A percentile compares a stretch with the other conserved stretches of the same genome.
These are phyloP conservation scores for Drosophila pallidifrons DNA, from an alignment of 1,140 invertebrate genomes.

Conservation along the genomic window DNA sequence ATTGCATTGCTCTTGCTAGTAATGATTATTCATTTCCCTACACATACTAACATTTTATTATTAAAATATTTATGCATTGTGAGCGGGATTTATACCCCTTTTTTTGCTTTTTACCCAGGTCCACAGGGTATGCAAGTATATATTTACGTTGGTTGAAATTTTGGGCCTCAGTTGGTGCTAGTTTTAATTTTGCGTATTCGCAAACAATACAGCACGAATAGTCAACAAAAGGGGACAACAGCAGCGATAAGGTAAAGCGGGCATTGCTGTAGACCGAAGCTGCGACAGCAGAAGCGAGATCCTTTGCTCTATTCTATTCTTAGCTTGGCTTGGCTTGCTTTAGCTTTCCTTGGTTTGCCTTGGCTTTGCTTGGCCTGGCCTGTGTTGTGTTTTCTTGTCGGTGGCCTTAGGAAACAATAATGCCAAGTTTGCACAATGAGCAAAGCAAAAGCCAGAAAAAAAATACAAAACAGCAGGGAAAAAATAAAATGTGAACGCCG, in stretches of 20 bases:
- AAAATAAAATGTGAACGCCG: constrained; percentile 56
- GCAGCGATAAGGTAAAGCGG: constrained; percentile 64
- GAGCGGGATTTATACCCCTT: neutral
- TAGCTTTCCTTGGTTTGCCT: neutral
- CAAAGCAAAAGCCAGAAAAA: constrained; percentile 55
- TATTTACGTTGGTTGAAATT: constrained; percentile 45
- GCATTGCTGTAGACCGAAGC: constrained; percentile 15
- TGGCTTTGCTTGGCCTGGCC: constrained; percentile 26
- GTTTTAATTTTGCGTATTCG: constrained; percentile 80
- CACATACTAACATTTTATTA: no score
- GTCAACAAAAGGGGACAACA: constrained; percentile 63
- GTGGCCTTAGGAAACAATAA: constrained; percentile 83
- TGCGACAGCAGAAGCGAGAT: constrained; percentile 19
- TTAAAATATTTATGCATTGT: no score
- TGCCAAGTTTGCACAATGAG: constrained; percentile 83
- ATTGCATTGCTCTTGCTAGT: no score
- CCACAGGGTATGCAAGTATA: constrained; percentile 54
- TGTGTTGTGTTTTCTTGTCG: constrained; percentile 75
- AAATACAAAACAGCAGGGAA: constrained; percentile 23
- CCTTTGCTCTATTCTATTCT: constrained; percentile 7
- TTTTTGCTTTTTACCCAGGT: neutral
- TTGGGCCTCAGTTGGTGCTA: constrained; percentile 32
- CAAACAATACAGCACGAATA: constrained; percentile 76
- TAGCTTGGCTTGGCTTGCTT: neutral
- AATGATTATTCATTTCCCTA: no score